Conservation (phyloP, 2,797 vertebrate species). For the Mareca strepera region DNA sequence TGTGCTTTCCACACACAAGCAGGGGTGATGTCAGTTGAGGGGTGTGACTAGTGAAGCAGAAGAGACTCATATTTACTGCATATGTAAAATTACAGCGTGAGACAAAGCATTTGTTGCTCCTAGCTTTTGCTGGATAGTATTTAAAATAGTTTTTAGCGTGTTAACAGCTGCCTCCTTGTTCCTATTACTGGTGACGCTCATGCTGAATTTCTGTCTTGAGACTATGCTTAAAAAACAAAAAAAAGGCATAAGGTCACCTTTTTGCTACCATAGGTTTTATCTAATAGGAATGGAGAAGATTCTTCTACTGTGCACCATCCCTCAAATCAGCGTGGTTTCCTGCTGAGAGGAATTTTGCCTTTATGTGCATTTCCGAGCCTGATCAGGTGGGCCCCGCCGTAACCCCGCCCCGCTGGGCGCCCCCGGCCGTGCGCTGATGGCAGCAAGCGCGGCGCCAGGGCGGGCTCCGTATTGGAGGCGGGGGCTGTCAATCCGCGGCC, state of each 20-base stretch:
- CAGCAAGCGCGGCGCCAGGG: constrained; percentile 27
- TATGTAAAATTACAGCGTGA: background rate
- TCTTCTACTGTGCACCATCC: background rate
- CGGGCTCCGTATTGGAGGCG: constrained; percentile 68
- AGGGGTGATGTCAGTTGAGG: background rate
- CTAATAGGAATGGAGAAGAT: background rate
- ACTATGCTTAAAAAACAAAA: background rate
- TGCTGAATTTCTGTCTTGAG: background rate
- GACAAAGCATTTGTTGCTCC: background rate
- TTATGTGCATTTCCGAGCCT: background rate
- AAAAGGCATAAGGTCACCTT: background rate
- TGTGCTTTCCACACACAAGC: background rate
- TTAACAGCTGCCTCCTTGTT: background rate
- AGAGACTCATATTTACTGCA: background rate
- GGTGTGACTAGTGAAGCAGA: background rate
- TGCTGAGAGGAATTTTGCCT: background rate
- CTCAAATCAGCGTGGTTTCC: background rate
- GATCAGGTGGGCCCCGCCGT: constrained; percentile 57
- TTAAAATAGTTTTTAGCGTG: background rate
- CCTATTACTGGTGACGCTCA: background rate
- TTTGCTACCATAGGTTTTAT: background rate
- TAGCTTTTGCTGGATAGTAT: background rate
- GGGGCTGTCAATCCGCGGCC: constrained; percentile 66
- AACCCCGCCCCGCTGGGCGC: constrained; percentile 59
- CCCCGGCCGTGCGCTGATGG: constrained; percentile 47